Evolutionary conservation across 2,113 vertebrate genomes (phyloP).

Genomic region (Rhea pennata): DNA sequence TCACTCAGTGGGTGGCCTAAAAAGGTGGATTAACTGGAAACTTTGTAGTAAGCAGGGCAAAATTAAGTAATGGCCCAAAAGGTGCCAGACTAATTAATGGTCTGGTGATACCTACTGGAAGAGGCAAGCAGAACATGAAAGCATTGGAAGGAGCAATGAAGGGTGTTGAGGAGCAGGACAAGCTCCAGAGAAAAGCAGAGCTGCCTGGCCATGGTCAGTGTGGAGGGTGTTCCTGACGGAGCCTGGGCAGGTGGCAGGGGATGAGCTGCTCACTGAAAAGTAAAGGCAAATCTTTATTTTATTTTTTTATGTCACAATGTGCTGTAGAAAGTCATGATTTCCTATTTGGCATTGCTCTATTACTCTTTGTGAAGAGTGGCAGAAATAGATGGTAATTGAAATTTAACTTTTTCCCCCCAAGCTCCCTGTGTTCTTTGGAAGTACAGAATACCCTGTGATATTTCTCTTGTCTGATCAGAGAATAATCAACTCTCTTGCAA

Average conservation of each 20-base stretch:
- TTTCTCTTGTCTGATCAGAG: not conserved
- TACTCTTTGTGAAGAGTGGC: not conserved
- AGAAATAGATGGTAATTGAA: not conserved
- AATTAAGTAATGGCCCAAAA: not conserved
- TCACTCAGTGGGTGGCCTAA: not conserved
- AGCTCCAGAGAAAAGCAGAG: not conserved
- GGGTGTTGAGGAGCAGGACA: fast-evolving
- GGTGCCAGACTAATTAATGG: no score
- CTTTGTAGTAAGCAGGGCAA: not conserved
- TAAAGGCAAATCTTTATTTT: no score
- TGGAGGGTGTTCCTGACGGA: not conserved
- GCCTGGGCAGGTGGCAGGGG: no score
- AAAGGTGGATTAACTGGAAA: slow-evolving; percentile 15
- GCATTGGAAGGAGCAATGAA: fast-evolving
- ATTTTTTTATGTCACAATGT: no score
- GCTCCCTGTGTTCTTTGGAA: not conserved
- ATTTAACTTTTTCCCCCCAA: not conserved
- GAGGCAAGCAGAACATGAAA: fast-evolving
- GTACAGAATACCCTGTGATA: not conserved
- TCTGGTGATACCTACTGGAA: not conserved
- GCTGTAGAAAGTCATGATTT: no score
- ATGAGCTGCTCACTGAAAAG: not conserved
- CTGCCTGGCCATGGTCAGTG: no score
- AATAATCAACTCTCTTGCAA: not conserved
- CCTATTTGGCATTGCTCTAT: not conserved